phyloP scores from a whole-genome alignment of 2,888 invertebrate genomes.

The Drosophila parthenogenetica region DNA sequence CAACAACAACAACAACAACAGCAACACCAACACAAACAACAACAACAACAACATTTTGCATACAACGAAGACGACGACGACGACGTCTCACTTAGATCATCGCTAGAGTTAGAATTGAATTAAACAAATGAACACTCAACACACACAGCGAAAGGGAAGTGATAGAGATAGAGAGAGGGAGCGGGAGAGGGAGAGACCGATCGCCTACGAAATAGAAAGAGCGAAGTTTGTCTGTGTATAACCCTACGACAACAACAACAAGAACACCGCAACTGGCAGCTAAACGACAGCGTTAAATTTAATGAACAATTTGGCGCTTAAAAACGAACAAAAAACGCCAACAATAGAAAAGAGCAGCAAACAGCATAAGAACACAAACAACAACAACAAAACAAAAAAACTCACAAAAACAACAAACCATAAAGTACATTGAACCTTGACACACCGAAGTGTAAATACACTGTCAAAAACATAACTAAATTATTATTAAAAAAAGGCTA shows the following conservation, averaged over 20 bases:
- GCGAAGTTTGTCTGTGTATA: constrained; percentile 27
- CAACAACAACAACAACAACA: constrained; percentile 32
- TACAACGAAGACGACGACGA: constrained; percentile 31
- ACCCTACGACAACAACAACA: constrained; percentile 35
- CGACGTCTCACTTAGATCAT: constrained; percentile 82
- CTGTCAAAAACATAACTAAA: too few species aligned
- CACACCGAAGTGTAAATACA: constrained; percentile 29
- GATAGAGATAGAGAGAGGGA: not conserved
- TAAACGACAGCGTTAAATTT: constrained; percentile 45
- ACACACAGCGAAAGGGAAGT: constrained; percentile 10
- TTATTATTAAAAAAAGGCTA: too few species aligned
- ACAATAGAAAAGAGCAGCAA: constrained; percentile 36
- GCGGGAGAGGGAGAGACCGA: not conserved
- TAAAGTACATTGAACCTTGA: not conserved
- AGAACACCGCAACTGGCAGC: constrained; percentile 22
- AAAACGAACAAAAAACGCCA: constrained; percentile 48
- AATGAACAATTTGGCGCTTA: constrained; percentile 55
- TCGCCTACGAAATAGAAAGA: not conserved
- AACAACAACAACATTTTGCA: constrained; percentile 27
- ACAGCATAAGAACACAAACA: constrained; percentile 19
- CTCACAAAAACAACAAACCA: constrained; percentile 6
- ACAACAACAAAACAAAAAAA: not conserved
- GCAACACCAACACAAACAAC: too few species aligned
- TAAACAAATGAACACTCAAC: constrained; percentile 67
- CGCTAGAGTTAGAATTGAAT: constrained; percentile 82